Conservation (phyloP, 2,113 vertebrate genomes). For the Himantopus leucocephalus region DNA sequence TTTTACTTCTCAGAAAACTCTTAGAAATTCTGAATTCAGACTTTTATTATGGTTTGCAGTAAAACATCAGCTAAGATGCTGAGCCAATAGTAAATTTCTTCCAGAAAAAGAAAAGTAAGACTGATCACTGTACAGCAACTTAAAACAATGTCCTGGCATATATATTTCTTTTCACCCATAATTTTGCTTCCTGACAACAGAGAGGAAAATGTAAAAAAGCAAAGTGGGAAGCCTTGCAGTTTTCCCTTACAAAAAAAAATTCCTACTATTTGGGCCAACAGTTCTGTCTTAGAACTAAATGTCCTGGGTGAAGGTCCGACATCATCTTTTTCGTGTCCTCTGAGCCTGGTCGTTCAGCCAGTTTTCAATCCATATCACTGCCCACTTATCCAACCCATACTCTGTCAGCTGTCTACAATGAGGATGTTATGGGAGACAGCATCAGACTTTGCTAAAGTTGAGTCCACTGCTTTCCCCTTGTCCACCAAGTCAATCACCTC, state of each 20-base stretch:
- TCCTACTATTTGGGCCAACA: not conserved
- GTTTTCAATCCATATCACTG: not conserved
- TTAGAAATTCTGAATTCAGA: not conserved
- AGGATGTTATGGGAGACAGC: not conserved
- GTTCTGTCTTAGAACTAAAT: not conserved
- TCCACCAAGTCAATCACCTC: not conserved
- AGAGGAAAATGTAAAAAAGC: conserved; percentile 28
- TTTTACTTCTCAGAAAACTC: not conserved
- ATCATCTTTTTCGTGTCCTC: not conserved
- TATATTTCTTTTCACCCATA: not conserved
- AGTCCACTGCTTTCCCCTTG: not conserved
- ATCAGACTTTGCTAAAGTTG: not conserved
- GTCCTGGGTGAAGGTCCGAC: not conserved
- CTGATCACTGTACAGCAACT: not conserved
- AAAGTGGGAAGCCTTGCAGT: not conserved
- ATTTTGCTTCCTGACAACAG: conserved; percentile 10
- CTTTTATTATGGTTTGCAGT: not conserved
- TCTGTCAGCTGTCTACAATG: not conserved
- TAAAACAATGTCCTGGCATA: conserved; percentile 17
- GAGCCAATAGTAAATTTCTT: not conserved
- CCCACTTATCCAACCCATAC: not conserved
- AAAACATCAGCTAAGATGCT: not conserved
- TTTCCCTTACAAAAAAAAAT: not conserved
- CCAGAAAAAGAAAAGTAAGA: not conserved
- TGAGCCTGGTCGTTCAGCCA: not conserved